These are phyloP conservation scores for Xiphophorus couchianus DNA, from an alignment of 2,113 vertebrate species.

Conservation along the genomic window DNA sequence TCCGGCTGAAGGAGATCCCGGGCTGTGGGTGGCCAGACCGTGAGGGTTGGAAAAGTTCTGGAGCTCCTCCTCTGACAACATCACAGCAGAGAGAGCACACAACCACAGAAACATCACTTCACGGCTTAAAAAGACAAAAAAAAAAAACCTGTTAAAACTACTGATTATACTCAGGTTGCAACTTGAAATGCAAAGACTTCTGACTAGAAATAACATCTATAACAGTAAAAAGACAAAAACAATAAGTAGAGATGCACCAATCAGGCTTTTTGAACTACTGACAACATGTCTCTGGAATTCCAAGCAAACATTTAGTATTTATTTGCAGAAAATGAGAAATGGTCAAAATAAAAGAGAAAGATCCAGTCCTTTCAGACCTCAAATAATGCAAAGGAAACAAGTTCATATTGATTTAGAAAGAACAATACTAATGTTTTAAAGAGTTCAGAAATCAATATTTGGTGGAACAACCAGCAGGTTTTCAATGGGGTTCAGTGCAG, in stretches of 20 bases:
- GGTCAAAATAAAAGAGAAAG: too few relatives aligned
- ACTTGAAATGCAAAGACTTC: constrained; percentile 29
- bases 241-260: constrained; percentile 3
- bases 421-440: too few relatives aligned
- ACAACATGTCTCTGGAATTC: too few relatives aligned
- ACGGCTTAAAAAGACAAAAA: constrained; percentile 38
- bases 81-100: constrained; percentile 66
- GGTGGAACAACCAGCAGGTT: too few relatives aligned
- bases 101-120: constrained; percentile 68
- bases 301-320: too few relatives aligned
- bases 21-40: constrained; percentile 84
- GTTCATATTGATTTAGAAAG: too few relatives aligned
- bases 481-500: too few relatives aligned
- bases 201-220: constrained; percentile 53
- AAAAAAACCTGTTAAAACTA: constrained; percentile 37
- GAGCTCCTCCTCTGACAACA: constrained; percentile 83
- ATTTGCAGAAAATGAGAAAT: too few relatives aligned
- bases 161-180: constrained; percentile 10
- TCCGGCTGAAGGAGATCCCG: constrained; percentile 80
- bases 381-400: too few relatives aligned
- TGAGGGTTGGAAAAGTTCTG: constrained; percentile 85
- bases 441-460: too few relatives aligned
- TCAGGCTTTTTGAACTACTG: too few relatives aligned
- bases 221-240: constrained; percentile 39
- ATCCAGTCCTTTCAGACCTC: too few relatives aligned